Base-by-base conservation (phyloP, 2,888 invertebrate genomes). In the Polyploca ridens region DNA sequence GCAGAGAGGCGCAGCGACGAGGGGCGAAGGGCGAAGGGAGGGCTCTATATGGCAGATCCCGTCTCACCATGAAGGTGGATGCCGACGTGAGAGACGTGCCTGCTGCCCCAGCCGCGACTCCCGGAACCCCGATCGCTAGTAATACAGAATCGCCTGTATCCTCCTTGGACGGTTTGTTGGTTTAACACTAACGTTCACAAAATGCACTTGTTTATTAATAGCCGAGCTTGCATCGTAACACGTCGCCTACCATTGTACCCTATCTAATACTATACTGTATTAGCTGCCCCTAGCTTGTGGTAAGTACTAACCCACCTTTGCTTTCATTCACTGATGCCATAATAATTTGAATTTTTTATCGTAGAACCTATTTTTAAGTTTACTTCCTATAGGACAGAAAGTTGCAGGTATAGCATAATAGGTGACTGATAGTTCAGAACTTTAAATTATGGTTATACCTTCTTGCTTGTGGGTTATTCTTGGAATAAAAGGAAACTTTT, bases 131-230 rank as follows among this genome's bases (percentile, higher is more conserved):
- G 78, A 84, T 77, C 82, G 79, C 87, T 90, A 90, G 89, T 92
- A 91, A 88, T 87, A 90, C 90, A 75, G 91, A 90, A 74, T 91
- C 93, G 76, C 91, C 93, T 81, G 88, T 90, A 70, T 90, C 91
- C 83, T 93, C 90, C 77, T 78, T 90, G 77, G 91, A 91, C 87
- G 92, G 93, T 93, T 92, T 91, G 92, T 92, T 88, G 84, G 83
- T 80, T 82, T 80, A 81, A 83, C 78, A 81, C 76, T 81, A 81
- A 82, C 80, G 64, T 70, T 69, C 62, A 49, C 62, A 70, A 63
- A 71, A 67, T 66, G 80, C 84, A 80, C 81, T 60, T 84, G 79
- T 84, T 79, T 74, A 83, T 82, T 79, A 54, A 54, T 54, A 54
- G 54, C 63, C 64, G 59, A 71, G 75, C 83, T 79, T 81, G 75